Base-by-base conservation (phyloP, 2,888 invertebrate genomes). In the Vannuccia rotundouncinata region DNA sequence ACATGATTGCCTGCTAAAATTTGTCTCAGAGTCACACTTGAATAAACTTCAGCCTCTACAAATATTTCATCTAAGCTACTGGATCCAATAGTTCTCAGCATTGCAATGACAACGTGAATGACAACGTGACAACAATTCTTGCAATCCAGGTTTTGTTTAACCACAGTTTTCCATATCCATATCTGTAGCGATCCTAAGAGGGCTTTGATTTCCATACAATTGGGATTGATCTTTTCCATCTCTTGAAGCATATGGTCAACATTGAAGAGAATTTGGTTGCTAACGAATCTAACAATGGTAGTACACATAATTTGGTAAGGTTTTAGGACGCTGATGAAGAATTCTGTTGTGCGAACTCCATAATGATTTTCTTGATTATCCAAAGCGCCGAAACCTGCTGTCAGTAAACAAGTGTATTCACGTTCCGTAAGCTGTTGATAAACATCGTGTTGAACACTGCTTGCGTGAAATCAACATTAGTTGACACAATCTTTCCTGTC, bases 31-130 rank as follows among this genome's bases (percentile, higher is more conserved):
- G 45, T 45, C 45, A 45, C 29, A 29, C 29, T 75, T 29, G 17
- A 29, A 75, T 75, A 75, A 29, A 75, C 75, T 29, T 29, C 29
- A 66, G 66, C 66, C 66, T 66, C 66, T 66, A 66, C 66, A 66
- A 66, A 66, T 66, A 66, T 66, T 66, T 66, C 22, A 30, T 75
- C 25, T 29, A 75, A 30, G 29, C 75, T 29, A 30, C 75, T 30
- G 29, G 29, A 29, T 29, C 29, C 75, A 30, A 75, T 75, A 5
- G 29, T 29, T 29, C 22, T 29, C 29, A 75, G 75, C 75, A 75
- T 75, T 29, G 29, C 29, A 75, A 75, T 29, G 29, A 75, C 75
- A 29, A 25, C 75, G 75, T 75, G 75, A 30, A 75, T 22, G 75
- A 27, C 75, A n/a, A n/a, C n/a, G n/a, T n/a, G n/a, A n/a, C n/a